Conservation (phyloP, 2,888 invertebrate species). For the Bellardia bayeri region DNA sequence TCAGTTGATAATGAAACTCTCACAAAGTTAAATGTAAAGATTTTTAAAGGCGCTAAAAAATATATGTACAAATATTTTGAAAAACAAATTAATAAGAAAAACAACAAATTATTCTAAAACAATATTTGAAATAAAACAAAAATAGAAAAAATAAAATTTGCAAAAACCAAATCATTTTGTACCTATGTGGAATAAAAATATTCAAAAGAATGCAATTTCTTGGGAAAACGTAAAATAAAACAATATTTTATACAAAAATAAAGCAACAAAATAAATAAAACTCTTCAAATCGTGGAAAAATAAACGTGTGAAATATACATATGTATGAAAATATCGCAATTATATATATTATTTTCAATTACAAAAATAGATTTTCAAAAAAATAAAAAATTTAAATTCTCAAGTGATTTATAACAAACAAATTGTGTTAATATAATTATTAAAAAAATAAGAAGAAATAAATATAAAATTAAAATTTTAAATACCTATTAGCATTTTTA, state of each 20-base stretch:
- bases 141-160: constrained; percentile 46
- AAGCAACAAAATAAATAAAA: constrained; percentile 33
- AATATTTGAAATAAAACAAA: constrained; percentile 34
- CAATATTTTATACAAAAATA: background rate
- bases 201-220: constrained; percentile 47
- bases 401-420: constrained; percentile 52
- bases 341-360: background rate
- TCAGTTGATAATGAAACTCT: constrained; percentile 73
- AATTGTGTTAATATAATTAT: constrained; percentile 34
- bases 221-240: constrained; percentile 26
- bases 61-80: background rate
- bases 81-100: constrained; percentile 4
- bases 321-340: constrained; percentile 4
- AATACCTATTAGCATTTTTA: background rate
- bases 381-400: background rate
- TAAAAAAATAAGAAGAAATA: constrained; percentile 16
- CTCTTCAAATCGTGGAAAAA: constrained; percentile 24
- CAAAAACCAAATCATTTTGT: constrained; percentile 22
- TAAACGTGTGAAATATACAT: constrained; percentile 25
- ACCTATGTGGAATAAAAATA: constrained; percentile 11
- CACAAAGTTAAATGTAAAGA: constrained; percentile 53
- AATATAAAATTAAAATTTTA: background rate
- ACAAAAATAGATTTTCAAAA: constrained; percentile 43
- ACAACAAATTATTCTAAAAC: background rate
- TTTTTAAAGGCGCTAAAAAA: constrained; percentile 52